A percentile compares a stretch with the other conserved stretches of the same genome.
phyloP scores from a whole-genome alignment of 2,888 invertebrate species.

The Agonum fuliginosum region DNA sequence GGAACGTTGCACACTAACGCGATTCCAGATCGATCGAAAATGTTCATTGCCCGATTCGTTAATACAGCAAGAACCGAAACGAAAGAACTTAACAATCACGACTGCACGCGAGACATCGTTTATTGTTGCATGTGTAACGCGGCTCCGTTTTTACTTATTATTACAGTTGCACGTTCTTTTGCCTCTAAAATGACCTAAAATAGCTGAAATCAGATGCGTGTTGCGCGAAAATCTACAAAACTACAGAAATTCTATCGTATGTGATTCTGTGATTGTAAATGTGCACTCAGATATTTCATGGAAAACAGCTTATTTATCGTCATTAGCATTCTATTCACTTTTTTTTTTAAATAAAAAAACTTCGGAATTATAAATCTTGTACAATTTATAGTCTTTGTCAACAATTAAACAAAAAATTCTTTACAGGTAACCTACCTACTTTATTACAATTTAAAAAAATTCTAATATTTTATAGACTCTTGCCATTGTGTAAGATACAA shows the following conservation, averaged over 20 bases:
- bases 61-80: slow-evolving; percentile 55
- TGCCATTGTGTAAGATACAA: too few relatives aligned
- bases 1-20: slow-evolving; percentile 49
- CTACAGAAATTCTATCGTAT: not conserved
- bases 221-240: slow-evolving; percentile 7
- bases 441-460: too few relatives aligned
- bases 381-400: not conserved
- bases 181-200: slow-evolving; percentile 28
- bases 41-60: slow-evolving; percentile 59
- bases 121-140: slow-evolving; percentile 56
- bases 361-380: not conserved
- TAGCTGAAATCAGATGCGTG: slow-evolving; percentile 27
- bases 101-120: slow-evolving; percentile 57
- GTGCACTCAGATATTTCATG: not conserved
- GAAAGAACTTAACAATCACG: slow-evolving; percentile 56
- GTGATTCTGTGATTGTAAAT: not conserved
- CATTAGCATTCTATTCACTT: not conserved
- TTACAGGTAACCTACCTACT: too few relatives aligned
- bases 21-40: slow-evolving; percentile 46
- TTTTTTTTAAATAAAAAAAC: not conserved
- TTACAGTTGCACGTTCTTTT: slow-evolving; percentile 46
- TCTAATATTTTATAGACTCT: too few relatives aligned
- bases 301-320: not conserved
- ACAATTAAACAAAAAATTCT: not conserved
- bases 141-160: slow-evolving; percentile 54